Evolutionary conservation across 1,140 invertebrate genomes (phyloP), one percentile per base, ranked within the genome.

Genomic region (Orchesella cincta): DNA sequence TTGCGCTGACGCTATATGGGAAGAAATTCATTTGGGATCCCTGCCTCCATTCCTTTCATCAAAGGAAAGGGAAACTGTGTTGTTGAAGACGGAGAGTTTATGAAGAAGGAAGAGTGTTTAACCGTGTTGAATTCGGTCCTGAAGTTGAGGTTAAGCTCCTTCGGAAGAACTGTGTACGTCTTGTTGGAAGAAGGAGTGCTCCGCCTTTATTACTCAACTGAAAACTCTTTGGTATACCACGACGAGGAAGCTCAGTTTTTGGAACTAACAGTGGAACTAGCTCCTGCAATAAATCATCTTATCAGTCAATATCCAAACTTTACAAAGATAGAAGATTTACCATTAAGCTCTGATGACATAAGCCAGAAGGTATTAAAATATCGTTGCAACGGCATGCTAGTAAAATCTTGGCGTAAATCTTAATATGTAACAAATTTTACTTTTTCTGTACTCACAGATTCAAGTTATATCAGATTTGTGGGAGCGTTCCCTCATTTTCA

Each of bases 211-310:
- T 93, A 94, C 85, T 91, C 90, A 76, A 86, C 89, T 71, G 93
- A 95, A 83, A 98, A 98, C 87, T 91, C 92, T 0, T 87, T 92
- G 79, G 89, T 92, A 78, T 96, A 95, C 84, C 93, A 94, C 84
- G 93, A 90, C 36, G 90, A 90, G 84, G 94, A 95, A 64, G 85
- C 90, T 31, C 91, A 93, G 78, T 95, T 87, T 85, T 85, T 97
- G 77, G 93, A 94, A 83, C 89, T 96, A 67, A 87, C 90, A 35
- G 84, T 87, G 33, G 86, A 89, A 1, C 85, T 90, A 78, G 90
- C 91, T 0, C 89, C 89, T 14, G 91, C 89, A 16, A 86, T 97
- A 23, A 89, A 93, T 83, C 87, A 86, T 54, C 86, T 98, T 16
- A 90, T 96, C 64, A 86, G 86, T 36, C 83, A 85, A 0, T 97